Percentiles rank a stretch among this genome's conserved stretches.
phyloP scores from a whole-genome alignment of 2,797 vertebrate species.

The Heterohyrax brucei region DNA sequence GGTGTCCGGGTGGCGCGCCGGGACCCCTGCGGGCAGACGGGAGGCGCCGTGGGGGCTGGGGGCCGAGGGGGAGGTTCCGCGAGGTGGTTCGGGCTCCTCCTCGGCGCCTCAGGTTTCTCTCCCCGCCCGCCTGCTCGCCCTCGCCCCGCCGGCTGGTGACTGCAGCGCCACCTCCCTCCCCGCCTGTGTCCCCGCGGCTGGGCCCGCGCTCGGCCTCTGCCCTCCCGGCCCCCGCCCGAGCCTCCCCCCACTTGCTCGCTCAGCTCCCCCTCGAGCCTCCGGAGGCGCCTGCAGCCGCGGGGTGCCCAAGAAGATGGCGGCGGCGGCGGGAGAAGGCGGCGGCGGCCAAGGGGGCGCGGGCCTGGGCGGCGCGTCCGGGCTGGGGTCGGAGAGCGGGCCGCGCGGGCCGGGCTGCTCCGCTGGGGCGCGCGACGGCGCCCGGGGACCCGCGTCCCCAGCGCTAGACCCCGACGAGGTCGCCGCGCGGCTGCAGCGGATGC shows the following conservation, averaged over 20 bases:
- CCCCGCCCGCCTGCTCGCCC: slow-evolving; percentile 34
- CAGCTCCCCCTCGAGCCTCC: slow-evolving; percentile 63
- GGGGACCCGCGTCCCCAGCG: slow-evolving; percentile 89
- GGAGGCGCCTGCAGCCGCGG: slow-evolving; percentile 67
- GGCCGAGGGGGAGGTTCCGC: slow-evolving; percentile 11
- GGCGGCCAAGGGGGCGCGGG: slow-evolving; percentile 63
- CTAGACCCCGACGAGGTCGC: slow-evolving; percentile 93
- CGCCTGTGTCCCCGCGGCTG: not conserved
- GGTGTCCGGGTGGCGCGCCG: not conserved
- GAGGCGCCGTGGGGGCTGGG: not conserved
- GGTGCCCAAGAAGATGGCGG: slow-evolving; percentile 82
- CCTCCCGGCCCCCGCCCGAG: slow-evolving; percentile 53
- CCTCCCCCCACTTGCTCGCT: slow-evolving; percentile 54
- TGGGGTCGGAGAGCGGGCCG: slow-evolving; percentile 54
- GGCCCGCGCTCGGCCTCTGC: slow-evolving; percentile 56
- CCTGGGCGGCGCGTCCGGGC: slow-evolving; percentile 68
- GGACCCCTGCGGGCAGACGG: not conserved
- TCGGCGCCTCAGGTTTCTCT: slow-evolving; percentile 72
- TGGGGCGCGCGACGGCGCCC: not conserved
- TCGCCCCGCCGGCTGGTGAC: slow-evolving; percentile 5
- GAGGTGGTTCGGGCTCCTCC: slow-evolving; percentile 69
- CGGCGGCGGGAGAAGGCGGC: slow-evolving; percentile 37
- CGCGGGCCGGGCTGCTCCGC: slow-evolving; percentile 9
- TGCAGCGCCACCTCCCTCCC: slow-evolving; percentile 67
- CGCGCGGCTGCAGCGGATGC: slow-evolving; percentile 94